Percentiles rank a stretch among this genome's conserved stretches.
phyloP scores from a whole-genome alignment of 2,113 vertebrate genomes.

The Eulacestoma nigropectus region DNA sequence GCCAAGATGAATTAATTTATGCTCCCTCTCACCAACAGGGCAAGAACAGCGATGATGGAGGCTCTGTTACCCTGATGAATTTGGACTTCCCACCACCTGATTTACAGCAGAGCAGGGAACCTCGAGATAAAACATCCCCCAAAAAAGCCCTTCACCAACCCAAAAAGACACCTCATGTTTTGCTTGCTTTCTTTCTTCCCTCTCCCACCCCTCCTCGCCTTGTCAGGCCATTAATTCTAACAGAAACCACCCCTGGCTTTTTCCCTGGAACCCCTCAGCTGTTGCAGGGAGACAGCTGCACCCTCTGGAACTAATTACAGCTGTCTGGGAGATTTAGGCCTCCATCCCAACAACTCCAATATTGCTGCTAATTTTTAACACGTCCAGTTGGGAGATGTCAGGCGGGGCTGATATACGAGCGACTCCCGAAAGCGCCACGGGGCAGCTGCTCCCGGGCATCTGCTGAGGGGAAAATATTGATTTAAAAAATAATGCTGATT shows the following conservation, averaged over 20 bases:
- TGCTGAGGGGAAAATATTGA: not conserved
- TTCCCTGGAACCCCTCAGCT: conserved; percentile 66
- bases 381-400: conserved; percentile 65
- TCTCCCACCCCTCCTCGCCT: conserved; percentile 39
- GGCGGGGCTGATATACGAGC: conserved; percentile 32
- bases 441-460: conserved; percentile 63
- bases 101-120: conserved; percentile 31
- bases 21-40: not conserved
- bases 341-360: conserved; percentile 28
- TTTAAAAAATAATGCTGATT: not conserved
- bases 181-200: conserved; percentile 2
- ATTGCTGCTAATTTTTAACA: conserved; percentile 67
- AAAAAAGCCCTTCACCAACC: not conserved
- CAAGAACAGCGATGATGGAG: not conserved
- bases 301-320: conserved; percentile 73
- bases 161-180: not conserved
- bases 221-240: conserved; percentile 75
- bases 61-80: not conserved
- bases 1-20: not conserved
- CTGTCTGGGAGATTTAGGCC: conserved; percentile 70
- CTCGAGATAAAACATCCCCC: not conserved
- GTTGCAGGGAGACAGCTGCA: conserved; percentile 73
- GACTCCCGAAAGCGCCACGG: not conserved
- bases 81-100: conserved; percentile 27
- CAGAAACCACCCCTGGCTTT: conserved; percentile 58